A percentile compares a stretch with the other conserved stretches of the same genome.
phyloP scores from a whole-genome alignment of 64 coral and sea anemone genomes.

The Dendrophyllia cribrosa region DNA sequence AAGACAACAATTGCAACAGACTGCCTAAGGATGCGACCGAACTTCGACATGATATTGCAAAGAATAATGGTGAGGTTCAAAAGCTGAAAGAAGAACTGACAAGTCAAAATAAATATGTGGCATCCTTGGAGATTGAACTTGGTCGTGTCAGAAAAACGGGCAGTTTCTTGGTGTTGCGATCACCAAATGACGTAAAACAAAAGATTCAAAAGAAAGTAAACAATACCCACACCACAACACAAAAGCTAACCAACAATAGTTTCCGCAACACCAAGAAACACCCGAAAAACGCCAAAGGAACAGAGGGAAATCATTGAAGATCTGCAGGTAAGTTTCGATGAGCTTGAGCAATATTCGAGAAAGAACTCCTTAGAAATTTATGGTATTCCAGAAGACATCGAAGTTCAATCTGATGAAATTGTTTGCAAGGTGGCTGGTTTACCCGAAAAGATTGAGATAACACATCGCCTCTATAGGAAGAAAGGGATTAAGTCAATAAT shows the following conservation, averaged over 20 bases:
- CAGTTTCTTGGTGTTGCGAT: too few relatives aligned
- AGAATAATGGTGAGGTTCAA: background rate
- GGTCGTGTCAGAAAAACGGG: background rate
- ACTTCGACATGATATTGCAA: background rate
- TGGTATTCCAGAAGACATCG: background rate
- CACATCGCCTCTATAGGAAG: background rate
- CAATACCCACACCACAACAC: too few relatives aligned
- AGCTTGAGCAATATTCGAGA: background rate
- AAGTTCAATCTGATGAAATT: background rate
- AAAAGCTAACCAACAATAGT: too few relatives aligned
- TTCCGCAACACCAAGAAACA: too few relatives aligned
- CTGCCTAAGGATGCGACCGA: background rate
- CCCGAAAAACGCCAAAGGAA: background rate
- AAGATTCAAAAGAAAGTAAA: too few relatives aligned
- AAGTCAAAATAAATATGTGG: background rate
- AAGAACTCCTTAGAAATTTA: background rate
- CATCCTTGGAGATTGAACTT: background rate
- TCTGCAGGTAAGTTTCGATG: background rate
- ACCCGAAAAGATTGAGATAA: background rate
- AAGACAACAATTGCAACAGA: background rate
- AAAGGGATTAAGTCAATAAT: background rate
- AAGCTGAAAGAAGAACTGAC: background rate
- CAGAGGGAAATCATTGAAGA: background rate
- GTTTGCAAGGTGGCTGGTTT: background rate
- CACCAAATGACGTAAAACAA: too few relatives aligned